Evolutionary conservation across 1,140 invertebrate genomes (phyloP).

Genomic region (Neomicropteryx cornuta): DNA sequence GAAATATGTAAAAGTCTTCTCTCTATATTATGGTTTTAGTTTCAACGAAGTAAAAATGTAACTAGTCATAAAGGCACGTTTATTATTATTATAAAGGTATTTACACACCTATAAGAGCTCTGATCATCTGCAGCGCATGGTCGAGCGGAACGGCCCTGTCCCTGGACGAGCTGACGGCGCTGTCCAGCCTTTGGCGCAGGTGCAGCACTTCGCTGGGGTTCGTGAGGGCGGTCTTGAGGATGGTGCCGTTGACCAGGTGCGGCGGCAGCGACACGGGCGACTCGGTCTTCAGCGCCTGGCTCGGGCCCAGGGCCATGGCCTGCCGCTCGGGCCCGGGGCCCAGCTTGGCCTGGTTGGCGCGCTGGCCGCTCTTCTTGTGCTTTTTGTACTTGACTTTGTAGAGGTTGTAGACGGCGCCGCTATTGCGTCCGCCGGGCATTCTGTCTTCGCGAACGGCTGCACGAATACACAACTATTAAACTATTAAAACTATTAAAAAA

Average conservation of each 20-base stretch:
- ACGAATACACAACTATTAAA: conserved; percentile 15
- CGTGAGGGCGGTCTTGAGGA: conserved; percentile 86
- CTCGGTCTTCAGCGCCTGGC: conserved; percentile 35
- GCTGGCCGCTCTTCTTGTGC: conserved; percentile 71
- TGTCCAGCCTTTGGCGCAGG: conserved; percentile 75
- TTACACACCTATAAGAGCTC: conserved; percentile 78
- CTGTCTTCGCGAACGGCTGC: conserved; percentile 94
- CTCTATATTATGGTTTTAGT: no score
- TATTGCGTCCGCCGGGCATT: conserved; percentile 97
- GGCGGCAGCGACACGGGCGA: conserved; percentile 47
- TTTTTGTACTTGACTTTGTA: conserved; percentile 99
- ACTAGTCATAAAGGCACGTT: no score
- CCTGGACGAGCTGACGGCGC: conserved; percentile 72
- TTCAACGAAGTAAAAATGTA: no score
- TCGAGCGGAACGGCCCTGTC: conserved; percentile 74
- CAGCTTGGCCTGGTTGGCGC: conserved; percentile 38
- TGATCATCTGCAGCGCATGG: conserved; percentile 73
- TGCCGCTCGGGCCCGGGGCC: conserved; percentile 35
- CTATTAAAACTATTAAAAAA: neutral
- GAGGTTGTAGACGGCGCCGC: conserved; percentile 95
- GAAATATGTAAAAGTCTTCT: no score
- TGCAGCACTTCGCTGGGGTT: conserved; percentile 88
- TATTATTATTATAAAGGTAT: no score
- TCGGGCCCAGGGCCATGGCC: conserved; percentile 26
- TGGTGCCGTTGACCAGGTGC: conserved; percentile 79